Percentiles rank a stretch among this genome's conserved stretches.
These are phyloP conservation scores for Balearica regulorum DNA, from an alignment of 2,797 vertebrate genomes.

Conservation along the genomic window DNA sequence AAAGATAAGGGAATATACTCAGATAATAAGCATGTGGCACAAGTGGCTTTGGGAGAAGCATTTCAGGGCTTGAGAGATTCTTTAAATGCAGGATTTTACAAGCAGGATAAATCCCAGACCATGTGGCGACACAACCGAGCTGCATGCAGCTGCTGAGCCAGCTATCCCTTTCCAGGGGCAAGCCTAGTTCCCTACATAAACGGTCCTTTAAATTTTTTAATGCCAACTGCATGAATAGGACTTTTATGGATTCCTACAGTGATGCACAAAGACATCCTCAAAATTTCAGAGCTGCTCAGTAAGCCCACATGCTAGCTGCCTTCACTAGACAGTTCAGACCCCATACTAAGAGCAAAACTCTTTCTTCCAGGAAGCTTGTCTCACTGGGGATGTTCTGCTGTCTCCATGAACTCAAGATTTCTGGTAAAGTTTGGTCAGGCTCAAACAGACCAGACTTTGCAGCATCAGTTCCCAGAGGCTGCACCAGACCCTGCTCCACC, in stretches of 20 bases:
- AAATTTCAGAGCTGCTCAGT: background rate
- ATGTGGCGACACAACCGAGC: background rate
- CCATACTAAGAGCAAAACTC: background rate
- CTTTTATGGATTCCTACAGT: slow-evolving; percentile 17
- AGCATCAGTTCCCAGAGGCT: background rate
- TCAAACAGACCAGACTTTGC: background rate
- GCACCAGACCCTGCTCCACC: background rate
- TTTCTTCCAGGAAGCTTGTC: background rate
- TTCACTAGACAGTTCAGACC: background rate
- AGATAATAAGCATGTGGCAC: background rate
- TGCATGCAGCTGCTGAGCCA: slow-evolving; percentile 16
- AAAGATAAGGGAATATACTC: background rate
- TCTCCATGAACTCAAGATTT: background rate
- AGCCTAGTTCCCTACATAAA: background rate
- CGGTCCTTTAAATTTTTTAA: slow-evolving; percentile 1
- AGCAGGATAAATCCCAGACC: slow-evolving; percentile 14
- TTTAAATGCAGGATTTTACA: slow-evolving; percentile 8
- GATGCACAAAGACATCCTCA: slow-evolving; percentile 14
- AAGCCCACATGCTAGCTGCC: background rate
- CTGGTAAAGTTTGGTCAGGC: background rate
- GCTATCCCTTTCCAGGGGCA: background rate
- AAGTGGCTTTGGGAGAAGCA: background rate
- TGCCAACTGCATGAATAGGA: slow-evolving; percentile 15
- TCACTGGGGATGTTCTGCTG: background rate
- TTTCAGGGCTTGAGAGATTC: background rate